Conservation (phyloP, 2,113 vertebrate genomes). For the Pycnonotus jocosus region DNA sequence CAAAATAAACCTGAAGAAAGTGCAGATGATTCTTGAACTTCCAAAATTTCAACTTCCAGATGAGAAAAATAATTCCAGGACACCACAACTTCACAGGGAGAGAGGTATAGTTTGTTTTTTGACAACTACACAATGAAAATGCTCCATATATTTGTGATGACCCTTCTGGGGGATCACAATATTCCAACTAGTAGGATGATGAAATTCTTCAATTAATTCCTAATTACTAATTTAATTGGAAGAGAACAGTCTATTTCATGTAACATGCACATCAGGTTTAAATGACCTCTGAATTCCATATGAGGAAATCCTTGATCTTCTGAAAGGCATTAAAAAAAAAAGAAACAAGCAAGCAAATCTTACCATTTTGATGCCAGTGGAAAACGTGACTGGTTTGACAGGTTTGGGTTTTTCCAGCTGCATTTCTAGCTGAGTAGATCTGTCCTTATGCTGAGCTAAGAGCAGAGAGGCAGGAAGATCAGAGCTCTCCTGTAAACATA, state of each 20-base stretch:
- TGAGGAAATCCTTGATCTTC: background rate
- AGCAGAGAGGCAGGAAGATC: slow-evolving; percentile 89
- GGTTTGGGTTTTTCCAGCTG: slow-evolving; percentile 87
- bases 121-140: background rate
- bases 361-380: slow-evolving; percentile 96
- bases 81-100: background rate
- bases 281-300: background rate
- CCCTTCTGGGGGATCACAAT: background rate
- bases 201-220: background rate
- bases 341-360: slow-evolving; percentile 46
- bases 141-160: background rate
- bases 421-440: slow-evolving; percentile 86
- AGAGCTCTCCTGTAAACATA: slow-evolving; percentile 85
- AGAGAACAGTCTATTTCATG: background rate
- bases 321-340: background rate
- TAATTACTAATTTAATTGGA: background rate
- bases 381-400: slow-evolving; percentile 90
- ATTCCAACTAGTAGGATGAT: background rate
- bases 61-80: background rate
- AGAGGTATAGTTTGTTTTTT: background rate
- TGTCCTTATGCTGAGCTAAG: slow-evolving; percentile 93
- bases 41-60: background rate
- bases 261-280: background rate
- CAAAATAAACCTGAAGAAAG: background rate
- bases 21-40: background rate